Base-by-base conservation (phyloP, 92 coral and sea anemone species). In the Zoanthus sansibaricus region DNA sequence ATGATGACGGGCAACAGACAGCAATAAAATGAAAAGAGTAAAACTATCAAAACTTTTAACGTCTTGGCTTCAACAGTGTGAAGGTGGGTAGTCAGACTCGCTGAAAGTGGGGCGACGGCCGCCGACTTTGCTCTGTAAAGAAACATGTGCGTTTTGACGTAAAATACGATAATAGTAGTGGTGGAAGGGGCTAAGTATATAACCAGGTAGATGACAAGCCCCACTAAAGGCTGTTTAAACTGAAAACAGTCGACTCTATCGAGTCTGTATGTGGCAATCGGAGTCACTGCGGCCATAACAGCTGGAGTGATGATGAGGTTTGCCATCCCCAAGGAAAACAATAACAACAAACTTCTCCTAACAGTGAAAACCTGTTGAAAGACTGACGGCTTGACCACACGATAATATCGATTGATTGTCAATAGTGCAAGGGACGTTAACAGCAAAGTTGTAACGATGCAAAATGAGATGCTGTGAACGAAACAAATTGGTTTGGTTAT, bases 391-490 rank as follows among this genome's bases (percentile, higher is more conserved):
- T 48, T 75, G 3, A 52, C 79, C 61, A 75, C 79, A 8, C 79
- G 79, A 21, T 75, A 47, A 18, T 75, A 75, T 21, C 79, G 62
- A 16, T 75, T 75, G 42, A 75, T 25, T 52, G 79, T 75, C 79
- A 75, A 47, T 42, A 75, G 48, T 47, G 79, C 79, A 59, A 75
- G 44, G 11, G 79, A 75, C 37, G 59, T 49, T 18, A 75, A 47
- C 37, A 75, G 47, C 14, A 75, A 47, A 4, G 79, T 75, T 9
- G 79, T 75, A 16, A 75, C 58, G 16, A 75, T 11, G 48, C 79
- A 75, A 49, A 75, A 47, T 14, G 59, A 75, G 37, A 59, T 49
- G 44, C 61, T 49, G 12, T 75, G 79, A 30, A 49, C 30, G 12
- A 75, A 18, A 30, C 61, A 75, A 75, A 75, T n/a, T 2, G 79